A percentile compares a stretch with the other conserved stretches of the same genome.
These are phyloP conservation scores for Meloidogyne hapla DNA, from an alignment of 1,140 invertebrate species.

Conservation along the genomic window DNA sequence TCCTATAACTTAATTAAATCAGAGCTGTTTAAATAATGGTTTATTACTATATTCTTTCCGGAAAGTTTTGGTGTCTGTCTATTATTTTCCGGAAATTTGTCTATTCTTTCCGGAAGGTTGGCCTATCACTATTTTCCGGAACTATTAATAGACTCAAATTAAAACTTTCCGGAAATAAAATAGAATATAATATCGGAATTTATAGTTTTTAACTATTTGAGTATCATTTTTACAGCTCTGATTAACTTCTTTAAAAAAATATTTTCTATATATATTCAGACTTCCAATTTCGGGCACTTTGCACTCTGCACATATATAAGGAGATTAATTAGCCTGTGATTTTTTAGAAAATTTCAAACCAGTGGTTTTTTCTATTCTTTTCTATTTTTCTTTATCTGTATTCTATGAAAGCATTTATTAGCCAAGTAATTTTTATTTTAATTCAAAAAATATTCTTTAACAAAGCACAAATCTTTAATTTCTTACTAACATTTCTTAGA, in stretches of 20 bases:
- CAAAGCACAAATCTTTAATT: background rate
- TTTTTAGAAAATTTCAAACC: background rate
- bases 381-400: background rate
- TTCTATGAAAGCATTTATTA: background rate
- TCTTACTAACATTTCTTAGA: background rate
- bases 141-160: no score
- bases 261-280: background rate
- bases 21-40: no score
- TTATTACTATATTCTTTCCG: no score
- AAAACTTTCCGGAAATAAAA: no score
- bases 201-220: no score
- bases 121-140: no score
- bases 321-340: background rate
- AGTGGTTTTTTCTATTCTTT: background rate
- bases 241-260: background rate
- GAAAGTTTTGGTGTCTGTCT: no score
- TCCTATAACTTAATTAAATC: no score
- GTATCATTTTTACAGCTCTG: background rate
- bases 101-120: background rate
- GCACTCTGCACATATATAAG: conserved; percentile 1
- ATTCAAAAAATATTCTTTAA: no score
- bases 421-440: background rate
- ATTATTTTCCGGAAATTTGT: no score
- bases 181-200: no score
- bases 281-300: background rate